Evolutionary conservation across 2,888 invertebrate genomes (phyloP).

Genomic region (Eupsilia transversa): DNA sequence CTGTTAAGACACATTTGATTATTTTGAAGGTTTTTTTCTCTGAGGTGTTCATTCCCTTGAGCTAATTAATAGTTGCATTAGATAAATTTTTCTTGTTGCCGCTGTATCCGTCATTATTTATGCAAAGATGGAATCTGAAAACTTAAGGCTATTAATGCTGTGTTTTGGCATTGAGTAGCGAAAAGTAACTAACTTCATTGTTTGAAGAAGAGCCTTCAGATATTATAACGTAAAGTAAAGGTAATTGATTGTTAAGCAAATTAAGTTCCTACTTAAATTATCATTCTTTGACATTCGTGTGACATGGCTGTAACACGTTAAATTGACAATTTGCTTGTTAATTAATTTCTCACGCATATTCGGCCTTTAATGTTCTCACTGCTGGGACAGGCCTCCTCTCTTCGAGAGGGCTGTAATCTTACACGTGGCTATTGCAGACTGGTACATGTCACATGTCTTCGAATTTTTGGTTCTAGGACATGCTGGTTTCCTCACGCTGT

Average conservation of each 20-base stretch:
- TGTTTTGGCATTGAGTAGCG: slow-evolving; percentile 26
- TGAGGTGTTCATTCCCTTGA: slow-evolving; percentile 13
- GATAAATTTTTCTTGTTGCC: slow-evolving; percentile 11
- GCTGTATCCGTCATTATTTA: slow-evolving; percentile 10
- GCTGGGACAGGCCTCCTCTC: no score
- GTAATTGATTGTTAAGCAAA: not conserved
- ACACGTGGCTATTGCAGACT: no score
- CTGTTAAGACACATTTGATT: not conserved
- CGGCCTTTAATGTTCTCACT: no score
- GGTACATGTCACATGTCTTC: no score
- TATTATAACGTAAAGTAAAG: not conserved
- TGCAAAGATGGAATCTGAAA: slow-evolving; percentile 32
- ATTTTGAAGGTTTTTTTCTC: slow-evolving; percentile 17
- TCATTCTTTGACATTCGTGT: no score
- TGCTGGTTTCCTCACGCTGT: no score
- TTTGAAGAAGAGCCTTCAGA: no score
- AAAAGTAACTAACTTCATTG: not conserved
- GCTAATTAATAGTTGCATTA: slow-evolving; percentile 13
- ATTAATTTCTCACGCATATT: no score
- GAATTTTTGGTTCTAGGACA: no score
- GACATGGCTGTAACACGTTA: no score
- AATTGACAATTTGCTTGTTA: no score
- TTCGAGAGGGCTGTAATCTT: no score
- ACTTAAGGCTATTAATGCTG: slow-evolving; percentile 9
- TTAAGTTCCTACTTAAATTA: not conserved